Percentiles rank a stretch among this genome's conserved stretches.
These are phyloP conservation scores for Strigamia transsilvanica DNA, from an alignment of 2,888 invertebrate species.

Conservation along the genomic window DNA sequence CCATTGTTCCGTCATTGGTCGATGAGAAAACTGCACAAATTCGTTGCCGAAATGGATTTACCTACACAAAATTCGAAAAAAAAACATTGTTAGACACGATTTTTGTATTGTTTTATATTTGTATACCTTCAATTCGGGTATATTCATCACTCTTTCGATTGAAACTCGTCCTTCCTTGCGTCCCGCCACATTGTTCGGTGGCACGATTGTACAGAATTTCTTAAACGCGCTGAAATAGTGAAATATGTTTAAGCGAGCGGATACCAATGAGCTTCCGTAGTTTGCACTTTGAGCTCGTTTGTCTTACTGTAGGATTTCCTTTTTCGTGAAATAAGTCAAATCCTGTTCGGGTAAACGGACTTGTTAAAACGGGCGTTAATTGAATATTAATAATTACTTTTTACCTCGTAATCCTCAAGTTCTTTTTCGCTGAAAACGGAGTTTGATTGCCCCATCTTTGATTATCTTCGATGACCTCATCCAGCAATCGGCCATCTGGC, in stretches of 20 bases:
- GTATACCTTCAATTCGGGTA: constrained; percentile 81
- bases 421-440: constrained; percentile 89
- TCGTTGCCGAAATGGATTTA: constrained; percentile 87
- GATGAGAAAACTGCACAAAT: constrained; percentile 82
- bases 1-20: constrained; percentile 84
- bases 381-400: constrained; percentile 5
- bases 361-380: neutral
- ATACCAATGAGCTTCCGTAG: constrained; percentile 2
- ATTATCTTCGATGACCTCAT: no score
- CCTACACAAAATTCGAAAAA: constrained; percentile 48
- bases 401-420: constrained; percentile 81
- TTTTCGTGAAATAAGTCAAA: constrained; percentile 90
- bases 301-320: constrained; percentile 89
- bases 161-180: constrained; percentile 86
- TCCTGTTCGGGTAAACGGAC: constrained; percentile 70
- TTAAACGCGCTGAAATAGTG: constrained; percentile 83
- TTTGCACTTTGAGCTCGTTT: neutral
- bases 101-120: neutral
- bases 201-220: constrained; percentile 82
- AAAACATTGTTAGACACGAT: neutral
- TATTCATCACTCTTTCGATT: constrained; percentile 82
- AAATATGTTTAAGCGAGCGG: no score
- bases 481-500: neutral
- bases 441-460: constrained; percentile 59
- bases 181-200: constrained; percentile 89